Evolutionary conservation across 2,113 vertebrate genomes (phyloP).

Genomic region (Cacatua alba): DNA sequence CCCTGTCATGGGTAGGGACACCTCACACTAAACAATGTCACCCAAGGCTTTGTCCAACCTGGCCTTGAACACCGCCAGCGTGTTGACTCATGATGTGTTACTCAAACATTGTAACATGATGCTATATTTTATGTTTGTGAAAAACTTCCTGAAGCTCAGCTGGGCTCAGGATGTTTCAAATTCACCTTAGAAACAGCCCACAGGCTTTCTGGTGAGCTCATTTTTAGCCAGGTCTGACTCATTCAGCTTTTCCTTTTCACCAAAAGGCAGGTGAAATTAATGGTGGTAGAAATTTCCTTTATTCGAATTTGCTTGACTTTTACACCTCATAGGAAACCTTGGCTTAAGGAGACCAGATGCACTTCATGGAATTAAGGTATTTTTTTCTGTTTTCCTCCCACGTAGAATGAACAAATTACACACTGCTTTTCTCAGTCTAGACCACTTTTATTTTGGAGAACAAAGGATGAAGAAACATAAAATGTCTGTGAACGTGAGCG

Average conservation of each 20-base stretch:
- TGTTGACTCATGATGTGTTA: neutral
- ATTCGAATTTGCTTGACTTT: conserved; percentile 14
- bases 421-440: conserved; percentile 3
- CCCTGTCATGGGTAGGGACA: too few relatives aligned
- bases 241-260: neutral
- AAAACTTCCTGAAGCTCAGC: neutral
- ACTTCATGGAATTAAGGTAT: neutral
- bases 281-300: neutral
- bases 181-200: neutral
- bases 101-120: neutral
- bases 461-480: neutral
- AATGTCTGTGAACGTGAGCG: neutral
- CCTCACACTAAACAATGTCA: too few relatives aligned
- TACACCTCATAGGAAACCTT: neutral
- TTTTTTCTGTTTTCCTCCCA: conserved; percentile 26
- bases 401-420: neutral
- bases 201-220: neutral
- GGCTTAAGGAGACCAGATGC: neutral
- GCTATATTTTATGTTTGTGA: neutral
- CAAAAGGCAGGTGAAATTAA: neutral
- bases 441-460: conserved; percentile 1
- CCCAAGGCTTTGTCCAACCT: too few relatives aligned
- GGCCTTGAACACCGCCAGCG: too few relatives aligned
- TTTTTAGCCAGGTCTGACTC: conserved; percentile 5
- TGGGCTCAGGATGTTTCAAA: neutral